Base-by-base conservation (phyloP, 2,113 vertebrate species). In the Coryphaenoides rupestris region DNA sequence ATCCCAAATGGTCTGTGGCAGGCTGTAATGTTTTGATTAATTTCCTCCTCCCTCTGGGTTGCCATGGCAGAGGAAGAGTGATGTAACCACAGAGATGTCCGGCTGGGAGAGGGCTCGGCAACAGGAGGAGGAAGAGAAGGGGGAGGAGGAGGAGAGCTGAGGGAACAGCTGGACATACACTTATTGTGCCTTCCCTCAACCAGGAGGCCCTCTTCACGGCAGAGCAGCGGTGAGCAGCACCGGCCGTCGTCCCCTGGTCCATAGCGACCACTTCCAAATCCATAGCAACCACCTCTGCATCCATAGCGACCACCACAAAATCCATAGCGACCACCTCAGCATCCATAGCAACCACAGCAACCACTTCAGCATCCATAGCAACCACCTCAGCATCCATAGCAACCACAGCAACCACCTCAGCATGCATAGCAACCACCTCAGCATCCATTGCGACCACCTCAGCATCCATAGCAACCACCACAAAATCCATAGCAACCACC, bases 141-240 rank as follows among this genome's bases (percentile, higher is more conserved):
- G 95, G 77, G 97, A 99, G 54, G 95, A 98, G 77, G 76, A 98
- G 86, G 96, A 98, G 96, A 98, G 68, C 86, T 98, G 73, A 91
- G 95, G 77, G 97, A 99, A 52, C 95, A 98, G 77, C 77, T 98
- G 87, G 96, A 98, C 79, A 94, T 96, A 94, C 96, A 98, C 83
- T 91, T 84, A 96, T 98, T 2, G 94, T 98, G 50, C 95, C 96
- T 58, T 95, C 93, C 23, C 86, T 99, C 24, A 90, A 72, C 0
- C 94, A 98, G 3, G 96, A 98, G 65, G 96, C 97, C 0, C 90
- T 99, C 14, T 92, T 95, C 85, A 98, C 97, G 7, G 95, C 95
- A 26, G 97, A 98, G 63, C 96, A 98, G n/a, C n/a, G 95, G 97
- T 98, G 62, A 12, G 58, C 47, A 17, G 9, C 47, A 3, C 33